phyloP scores from a whole-genome alignment of 1,140 invertebrate species.

The Coelopa frigida region DNA sequence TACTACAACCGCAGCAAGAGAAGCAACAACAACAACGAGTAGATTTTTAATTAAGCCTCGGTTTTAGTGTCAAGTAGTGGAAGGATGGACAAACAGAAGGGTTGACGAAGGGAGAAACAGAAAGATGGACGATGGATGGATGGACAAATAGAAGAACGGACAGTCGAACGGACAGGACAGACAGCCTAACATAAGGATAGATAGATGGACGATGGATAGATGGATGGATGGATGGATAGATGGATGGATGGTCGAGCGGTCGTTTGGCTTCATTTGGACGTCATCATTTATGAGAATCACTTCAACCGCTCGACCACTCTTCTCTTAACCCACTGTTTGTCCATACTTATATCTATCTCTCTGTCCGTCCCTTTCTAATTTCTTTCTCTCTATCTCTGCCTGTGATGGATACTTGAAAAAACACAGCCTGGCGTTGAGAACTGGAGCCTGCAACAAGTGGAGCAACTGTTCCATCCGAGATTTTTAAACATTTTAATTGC shows the following conservation, averaged over 20 bases:
- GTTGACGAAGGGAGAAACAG: too few relatives aligned
- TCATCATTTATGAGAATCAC: too few relatives aligned
- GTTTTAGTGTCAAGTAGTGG: too few relatives aligned
- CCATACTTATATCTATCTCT: neutral
- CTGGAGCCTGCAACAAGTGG: conserved; percentile 42
- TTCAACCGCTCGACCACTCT: neutral
- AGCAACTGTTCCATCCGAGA: conserved; percentile 26
- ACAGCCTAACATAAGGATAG: too few relatives aligned
- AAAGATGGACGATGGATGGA: neutral
- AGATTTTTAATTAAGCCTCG: too few relatives aligned
- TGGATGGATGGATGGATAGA: neutral
- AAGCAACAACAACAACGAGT: too few relatives aligned
- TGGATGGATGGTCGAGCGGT: neutral
- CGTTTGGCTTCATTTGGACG: too few relatives aligned
- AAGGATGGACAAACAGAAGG: too few relatives aligned
- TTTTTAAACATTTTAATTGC: conserved; percentile 44
- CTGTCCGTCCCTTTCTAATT: neutral
- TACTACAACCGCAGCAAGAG: too few relatives aligned
- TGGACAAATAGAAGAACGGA: too few relatives aligned
- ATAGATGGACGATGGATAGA: neutral
- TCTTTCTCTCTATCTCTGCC: conserved; percentile 1
- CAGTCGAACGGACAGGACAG: too few relatives aligned
- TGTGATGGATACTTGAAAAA: conserved; percentile 24
- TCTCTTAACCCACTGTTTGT: neutral
- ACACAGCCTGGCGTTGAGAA: conserved; percentile 14